These are phyloP conservation scores for Rachycentron canadum DNA, from an alignment of 2,797 vertebrate species.

Conservation along the genomic window DNA sequence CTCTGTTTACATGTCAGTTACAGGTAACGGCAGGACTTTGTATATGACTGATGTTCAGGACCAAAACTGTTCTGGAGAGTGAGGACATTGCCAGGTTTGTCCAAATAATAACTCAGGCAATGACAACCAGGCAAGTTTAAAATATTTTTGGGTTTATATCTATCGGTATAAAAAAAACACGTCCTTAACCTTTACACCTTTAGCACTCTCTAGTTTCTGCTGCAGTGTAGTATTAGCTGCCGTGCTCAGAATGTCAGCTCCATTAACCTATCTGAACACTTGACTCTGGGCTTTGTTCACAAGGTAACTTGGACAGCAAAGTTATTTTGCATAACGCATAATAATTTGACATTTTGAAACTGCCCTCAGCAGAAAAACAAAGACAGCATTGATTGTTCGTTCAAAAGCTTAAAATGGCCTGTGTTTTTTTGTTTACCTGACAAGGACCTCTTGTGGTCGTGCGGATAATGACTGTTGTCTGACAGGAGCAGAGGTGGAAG, in stretches of 20 bases:
- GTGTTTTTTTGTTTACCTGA: constrained; percentile 45
- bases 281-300: constrained; percentile 56
- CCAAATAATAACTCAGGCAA: constrained; percentile 2
- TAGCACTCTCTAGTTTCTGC: constrained; percentile 7
- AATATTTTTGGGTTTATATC: constrained; percentile 4
- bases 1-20: background rate
- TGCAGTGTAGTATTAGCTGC: constrained; percentile 36
- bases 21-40: background rate
- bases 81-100: background rate
- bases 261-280: constrained; percentile 67
- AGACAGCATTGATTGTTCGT: constrained; percentile 20
- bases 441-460: constrained; percentile 24
- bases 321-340: constrained; percentile 57
- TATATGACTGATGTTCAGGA: background rate
- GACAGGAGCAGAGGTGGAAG: constrained; percentile 3
- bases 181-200: constrained; percentile 54
- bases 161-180: constrained; percentile 10
- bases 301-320: constrained; percentile 33
- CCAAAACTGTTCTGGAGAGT: background rate
- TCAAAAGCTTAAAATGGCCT: constrained; percentile 24
- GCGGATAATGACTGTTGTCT: constrained; percentile 12
- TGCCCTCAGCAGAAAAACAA: constrained; percentile 31
- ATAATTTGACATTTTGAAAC: constrained; percentile 64
- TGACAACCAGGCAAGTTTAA: background rate
- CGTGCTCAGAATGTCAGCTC: constrained; percentile 60